Evolutionary conservation across 2,113 vertebrate genomes (phyloP), one percentile per base, ranked within the genome.

Genomic region (Myotis yumanensis): DNA sequence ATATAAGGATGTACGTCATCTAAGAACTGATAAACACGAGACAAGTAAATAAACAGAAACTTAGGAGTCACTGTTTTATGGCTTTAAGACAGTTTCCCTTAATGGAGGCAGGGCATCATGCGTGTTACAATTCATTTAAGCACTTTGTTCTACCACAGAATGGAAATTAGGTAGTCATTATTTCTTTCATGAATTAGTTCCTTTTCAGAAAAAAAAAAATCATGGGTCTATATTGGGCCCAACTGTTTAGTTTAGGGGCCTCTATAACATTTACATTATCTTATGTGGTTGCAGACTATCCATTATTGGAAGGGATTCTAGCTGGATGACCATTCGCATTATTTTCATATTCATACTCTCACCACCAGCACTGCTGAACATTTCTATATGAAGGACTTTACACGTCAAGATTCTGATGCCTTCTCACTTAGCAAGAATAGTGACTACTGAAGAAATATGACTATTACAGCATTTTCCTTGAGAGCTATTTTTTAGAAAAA

Each of bases 1-100:
- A 54, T 59, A 7, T 72, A 81, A 93, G 16, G 2, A 51, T 22
- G 3, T n/a, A 69, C 11, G 18, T 71, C 30, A 90, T 66, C 35
- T 52, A 82, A 40, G 52, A 89, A 89, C n/a, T 46, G 15, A 23
- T 73, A 93, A 80, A 12, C 89, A 79, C 18, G 84, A 35, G 30
- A 48, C 57, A 96, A 79, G 30, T 35, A 92, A 93, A 76, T 84
- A 32, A 69, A 32, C 64, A 51, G 91, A 72, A 95, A 86, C 80
- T 79, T 18, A 73, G 17, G 3, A 3, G 14, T 46, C 43, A 76
- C 72, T 77, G 25, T 57, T 79, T 57, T 68, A 57, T 68, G 69
- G 30, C 11, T 66, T 92, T 54, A 84, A 87, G 68, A 88, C 9
- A 57, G 32, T 90, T 77, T 87, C 11, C 32, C 51, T 72, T 77